phyloP scores from a whole-genome alignment of 92 coral and sea anemone species.

The Diadumene lineata region DNA sequence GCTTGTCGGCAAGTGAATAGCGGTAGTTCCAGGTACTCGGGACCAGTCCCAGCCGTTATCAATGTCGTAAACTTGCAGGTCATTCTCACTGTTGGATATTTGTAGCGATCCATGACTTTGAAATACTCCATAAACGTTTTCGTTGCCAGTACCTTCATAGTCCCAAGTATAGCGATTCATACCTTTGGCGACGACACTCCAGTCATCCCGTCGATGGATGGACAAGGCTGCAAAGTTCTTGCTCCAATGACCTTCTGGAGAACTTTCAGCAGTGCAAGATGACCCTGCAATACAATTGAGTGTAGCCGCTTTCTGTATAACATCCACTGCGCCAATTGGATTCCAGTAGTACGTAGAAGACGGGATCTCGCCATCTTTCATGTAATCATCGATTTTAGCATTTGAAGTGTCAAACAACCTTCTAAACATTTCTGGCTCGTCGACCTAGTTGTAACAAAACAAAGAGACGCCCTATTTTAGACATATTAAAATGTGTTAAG shows the following conservation, averaged over 20 bases:
- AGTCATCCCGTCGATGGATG: conserved; percentile 65
- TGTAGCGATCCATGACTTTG: conserved; percentile 70
- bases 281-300: conserved; percentile 3
- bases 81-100: conserved; percentile 58
- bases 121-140: conserved; percentile 63
- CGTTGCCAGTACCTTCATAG: conserved; percentile 28
- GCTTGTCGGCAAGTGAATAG: conserved; percentile 35
- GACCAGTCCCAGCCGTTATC: conserved; percentile 80
- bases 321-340: conserved; percentile 50
- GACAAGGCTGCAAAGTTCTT: conserved; percentile 76
- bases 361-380: conserved; percentile 16
- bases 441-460: no score
- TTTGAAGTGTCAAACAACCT: conserved; percentile 29
- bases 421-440: conserved; percentile 38
- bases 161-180: conserved; percentile 71
- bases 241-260: conserved; percentile 82
- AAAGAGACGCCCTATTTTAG: no score
- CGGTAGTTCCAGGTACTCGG: conserved; percentile 73
- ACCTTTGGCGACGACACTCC: conserved; percentile 77
- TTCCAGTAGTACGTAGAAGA: conserved; percentile 38
- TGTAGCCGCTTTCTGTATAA: conserved; percentile 22
- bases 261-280: conserved; percentile 34
- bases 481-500: no score
- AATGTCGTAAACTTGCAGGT: conserved; percentile 52
- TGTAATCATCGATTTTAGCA: conserved; percentile 1